Evolutionary conservation across 1,140 invertebrate species (phyloP), one percentile per base, ranked within the genome.

Genomic region (Idris sp.): DNA sequence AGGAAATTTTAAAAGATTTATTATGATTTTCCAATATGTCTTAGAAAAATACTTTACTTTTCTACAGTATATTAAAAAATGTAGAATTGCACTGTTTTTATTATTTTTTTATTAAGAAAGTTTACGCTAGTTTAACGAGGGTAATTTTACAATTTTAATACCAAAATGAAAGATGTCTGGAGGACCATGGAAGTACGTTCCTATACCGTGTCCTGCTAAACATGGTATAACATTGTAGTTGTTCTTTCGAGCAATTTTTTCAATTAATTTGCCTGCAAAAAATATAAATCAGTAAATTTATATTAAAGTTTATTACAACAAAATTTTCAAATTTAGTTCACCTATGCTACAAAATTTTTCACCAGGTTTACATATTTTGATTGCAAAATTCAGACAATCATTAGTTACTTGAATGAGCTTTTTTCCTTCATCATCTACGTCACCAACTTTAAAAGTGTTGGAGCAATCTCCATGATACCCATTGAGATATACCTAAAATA

Each of bases 391-490:
- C 15, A 96, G 84, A 79, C 94, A 96, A 61, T 91, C 83, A 82
- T 92, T 88, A 2, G 96, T 93, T 3, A 91, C 86, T 26, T 90
- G 65, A 1, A 97, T 91, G 22, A 98, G 87, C 61, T 89, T 86
- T 80, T 86, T 85, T 0, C 92, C 96, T 76, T 88, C 82, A 8
- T 91, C 87, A 87, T 98, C 96, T 0, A 96, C 93, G 73, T 93
- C 84, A 1, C 96, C 96, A 38, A 98, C 90, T 22, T 92, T 78
- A 89, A 93, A 97, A 14, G 96, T 98, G 81, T 92, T 90, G 13
- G 96, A 97, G 81, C 95, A 96, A 87, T 98, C 97, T 30, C 97
- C 97, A 89, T 98, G 97, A 85, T 91, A 96, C 14, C 95, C 95
- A 83, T 96, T 91, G 2, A 90, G 88, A 83, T 88, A 97, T 2